phyloP scores from a whole-genome alignment of 1,140 invertebrate species.

The Lamellibrachia luymesi region DNA sequence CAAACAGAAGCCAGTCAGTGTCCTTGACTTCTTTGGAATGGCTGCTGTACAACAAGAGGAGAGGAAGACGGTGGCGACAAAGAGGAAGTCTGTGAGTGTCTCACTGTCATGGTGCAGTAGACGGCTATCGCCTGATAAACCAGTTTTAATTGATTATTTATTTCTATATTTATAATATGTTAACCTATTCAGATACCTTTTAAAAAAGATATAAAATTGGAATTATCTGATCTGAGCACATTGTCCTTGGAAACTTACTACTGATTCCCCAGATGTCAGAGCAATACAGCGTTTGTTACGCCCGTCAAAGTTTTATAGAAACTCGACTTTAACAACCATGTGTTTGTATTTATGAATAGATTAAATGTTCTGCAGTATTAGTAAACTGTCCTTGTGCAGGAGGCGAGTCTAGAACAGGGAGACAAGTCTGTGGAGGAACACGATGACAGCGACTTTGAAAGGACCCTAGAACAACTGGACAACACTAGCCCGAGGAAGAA shows the following conservation, averaged over 20 bases:
- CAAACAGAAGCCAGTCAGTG: constrained; percentile 35
- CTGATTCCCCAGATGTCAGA: background rate
- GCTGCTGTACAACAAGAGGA: constrained; percentile 36
- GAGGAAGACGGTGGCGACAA: constrained; percentile 31
- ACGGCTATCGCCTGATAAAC: background rate
- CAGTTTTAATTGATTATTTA: background rate
- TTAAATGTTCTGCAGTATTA: background rate
- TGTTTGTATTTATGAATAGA: background rate
- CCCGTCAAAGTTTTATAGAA: background rate
- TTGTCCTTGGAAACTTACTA: background rate
- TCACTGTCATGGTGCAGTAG: background rate
- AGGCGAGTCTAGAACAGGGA: background rate
- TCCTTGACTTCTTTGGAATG: constrained; percentile 45
- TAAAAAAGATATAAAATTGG: background rate
- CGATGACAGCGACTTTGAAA: constrained; percentile 69
- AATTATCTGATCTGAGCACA: background rate
- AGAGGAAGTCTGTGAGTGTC: constrained; percentile 33
- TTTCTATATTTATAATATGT: background rate
- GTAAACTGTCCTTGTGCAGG: background rate
- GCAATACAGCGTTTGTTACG: background rate
- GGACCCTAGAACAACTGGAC: constrained; percentile 67
- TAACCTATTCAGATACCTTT: background rate
- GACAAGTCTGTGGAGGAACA: constrained; percentile 58
- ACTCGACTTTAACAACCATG: background rate
- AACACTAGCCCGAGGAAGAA: constrained; percentile 43